Evolutionary conservation across 2,888 invertebrate species (phyloP), one percentile per base, ranked within the genome.

Genomic region (Euplexia lucipara): DNA sequence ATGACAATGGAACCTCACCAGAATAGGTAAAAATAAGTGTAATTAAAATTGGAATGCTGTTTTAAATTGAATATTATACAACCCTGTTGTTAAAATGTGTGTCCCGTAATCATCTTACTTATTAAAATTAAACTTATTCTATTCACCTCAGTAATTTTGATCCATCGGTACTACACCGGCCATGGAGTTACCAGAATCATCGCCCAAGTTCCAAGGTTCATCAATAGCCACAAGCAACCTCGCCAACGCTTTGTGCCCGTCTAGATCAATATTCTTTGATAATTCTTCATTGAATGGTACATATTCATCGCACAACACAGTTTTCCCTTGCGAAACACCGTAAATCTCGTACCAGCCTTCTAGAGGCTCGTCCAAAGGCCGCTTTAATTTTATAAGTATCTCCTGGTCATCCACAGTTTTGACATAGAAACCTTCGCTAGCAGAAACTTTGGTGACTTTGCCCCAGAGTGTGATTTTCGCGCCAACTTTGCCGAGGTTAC

Each of bases 321-420:
- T 90, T 63, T 91, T 94, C 14, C 95, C 95, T 86, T 95, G 95
- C 1, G 93, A 92, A 8, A 92, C 90, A 12, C 95, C 95, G 54
- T 89, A 88, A 35, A 95, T 92, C 73, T 95, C 95, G 65, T 94
- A 94, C 95, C 95, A 95, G 8, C 95, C 95, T 82, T 95, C 95
- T 14, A 95, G 81, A 1, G 92, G 86, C 60, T 95, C 95, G 34
- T 85, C 88, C 60, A 94, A 72, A 1, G 95, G 95, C 49, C 79
- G 91, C 65, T 89, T 91, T 47, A 95, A 75, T 70, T 83, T 90
- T 45, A 95, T 89, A 8, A 91, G 88, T n/a, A 95, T 82, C 80
- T 95, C 95, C 75, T 94, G 93, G 37, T 95, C 95, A 72, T 95
- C 95, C 6, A 92, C 94, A 64, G 95, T 93, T 86, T 92, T 93